Base-by-base conservation (phyloP, 2,797 vertebrate genomes). In the Botia almorhae region DNA sequence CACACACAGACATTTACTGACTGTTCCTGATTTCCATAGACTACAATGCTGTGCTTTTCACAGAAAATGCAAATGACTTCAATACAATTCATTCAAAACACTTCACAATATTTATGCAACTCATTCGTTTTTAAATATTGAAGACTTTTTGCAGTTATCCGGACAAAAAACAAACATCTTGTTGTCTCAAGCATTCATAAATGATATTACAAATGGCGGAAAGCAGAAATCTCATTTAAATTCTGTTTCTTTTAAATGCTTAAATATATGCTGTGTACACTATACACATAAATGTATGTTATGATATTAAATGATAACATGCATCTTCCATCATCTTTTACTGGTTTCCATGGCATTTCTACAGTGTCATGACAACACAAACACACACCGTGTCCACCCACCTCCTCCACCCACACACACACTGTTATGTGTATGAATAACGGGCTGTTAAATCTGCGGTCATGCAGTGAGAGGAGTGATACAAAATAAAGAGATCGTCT, bases 11-110 rank as follows among this genome's bases (percentile, higher is more conserved):
- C 80, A 79, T 71, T 82, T 77, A 77, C 80, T 78, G 81, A 79
- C 83, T 81, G 61, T 85, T 81, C 70, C 82, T 83, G 76, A 82
- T 87, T 88, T 85, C 61, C 82, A 86, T 83, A 83, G 50, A 79
- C 69, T 69, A 78, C 76, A 82, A 77, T 72, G 50, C 74, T 84
- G 76, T 4, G 56, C 80, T 83, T 86, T 85, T 82, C 78, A 85
- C 84, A 78, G 67, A 81, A 63, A 80, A 80, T 53, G 77, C 14
- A 16, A 63, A 50, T 82, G 69, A 74, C 65, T 69, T 26, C 23
- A 26, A 26, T 5, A 26, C 7, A 14, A 60, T 60, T 11, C 13
- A 21, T 23, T 60, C 1, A 55, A 55, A 55, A 33, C 33, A 33
- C 4, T 5, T 19, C 33, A 33, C 33, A 33, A 33, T 33, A 33